Evolutionary conservation across 2,888 invertebrate genomes (phyloP), one percentile per base, ranked within the genome.

Genomic region (Phyto melanocephala): DNA sequence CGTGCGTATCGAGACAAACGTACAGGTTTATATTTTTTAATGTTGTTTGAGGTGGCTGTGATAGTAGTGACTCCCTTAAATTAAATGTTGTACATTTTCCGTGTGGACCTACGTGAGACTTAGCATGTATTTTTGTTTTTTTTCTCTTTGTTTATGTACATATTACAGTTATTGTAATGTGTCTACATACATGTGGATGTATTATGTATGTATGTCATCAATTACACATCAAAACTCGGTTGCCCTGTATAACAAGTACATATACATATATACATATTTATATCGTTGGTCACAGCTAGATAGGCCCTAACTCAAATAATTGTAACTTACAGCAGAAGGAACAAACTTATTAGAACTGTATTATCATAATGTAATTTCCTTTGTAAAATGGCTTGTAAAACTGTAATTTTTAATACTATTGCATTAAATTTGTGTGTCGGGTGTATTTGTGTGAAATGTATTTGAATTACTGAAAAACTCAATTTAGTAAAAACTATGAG

Each of bases 91-190:
- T 22, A 42, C 11, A 42, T 67, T 60, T 42, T 75, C 35, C 40
- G 45, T 52, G 0, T 42, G 70, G 65, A 79, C 40, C 65, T 82
- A 82, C 82, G 82, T 82, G 82, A 74, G 58, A 33, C 17, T 71
- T 63, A 35, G 15, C 82, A 82, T 79, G 79, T 60, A 20, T 63
- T 56, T 58, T 37, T 1, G 5, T 52, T 62, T 52, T 28, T 22
- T 45, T 22, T 11, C 22, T 63, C 47, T 17, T 37, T 60, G 17
- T 60, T 47, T 63, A 10, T 24, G 56, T 28, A 15, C 15, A 22
- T 54, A 17, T 33, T 52, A 52, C 67, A 68, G 45, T 63, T 37
- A 17, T 15, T 50, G 15, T 13, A 54, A 20, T 28, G 20, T 56
- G 2, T 42, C 13, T 47, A 17, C n/a, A 11, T 28, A 6, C 15